Evolutionary conservation across 2,113 vertebrate genomes (phyloP).

Genomic region (Callopanchax toddi): DNA sequence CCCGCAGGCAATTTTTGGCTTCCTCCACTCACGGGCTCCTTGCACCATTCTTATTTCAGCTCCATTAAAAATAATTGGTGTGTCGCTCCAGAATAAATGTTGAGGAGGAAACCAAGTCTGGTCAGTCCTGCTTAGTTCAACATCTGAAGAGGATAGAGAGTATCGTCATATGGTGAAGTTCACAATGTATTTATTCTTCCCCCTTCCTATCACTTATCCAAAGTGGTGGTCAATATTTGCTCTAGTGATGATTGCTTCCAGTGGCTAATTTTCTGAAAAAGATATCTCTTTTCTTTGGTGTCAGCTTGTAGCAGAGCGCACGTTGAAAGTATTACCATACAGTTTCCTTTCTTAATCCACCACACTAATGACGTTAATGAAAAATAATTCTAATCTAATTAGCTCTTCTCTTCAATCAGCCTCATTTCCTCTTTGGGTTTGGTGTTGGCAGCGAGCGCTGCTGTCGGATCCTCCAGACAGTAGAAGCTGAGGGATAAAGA

Average conservation of each 20-base stretch:
- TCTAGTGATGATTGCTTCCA: slow-evolving; percentile 55
- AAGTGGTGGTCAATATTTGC: slow-evolving; percentile 58
- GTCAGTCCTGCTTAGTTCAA: slow-evolving; percentile 48
- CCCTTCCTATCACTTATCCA: slow-evolving; percentile 52
- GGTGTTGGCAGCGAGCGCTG: slow-evolving; percentile 14
- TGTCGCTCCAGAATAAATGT: slow-evolving; percentile 66
- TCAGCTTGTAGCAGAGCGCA: slow-evolving; percentile 36
- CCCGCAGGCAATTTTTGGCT: slow-evolving; percentile 41
- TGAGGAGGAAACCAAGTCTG: slow-evolving; percentile 53
- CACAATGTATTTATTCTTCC: slow-evolving; percentile 46
- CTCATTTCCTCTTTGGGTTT: slow-evolving; percentile 45
- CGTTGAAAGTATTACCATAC: slow-evolving; percentile 42
- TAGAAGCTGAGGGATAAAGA: neutral
- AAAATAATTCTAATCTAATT: slow-evolving; percentile 62
- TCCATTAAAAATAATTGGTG: slow-evolving; percentile 70
- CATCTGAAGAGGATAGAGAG: slow-evolving; percentile 42
- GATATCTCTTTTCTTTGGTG: slow-evolving; percentile 51
- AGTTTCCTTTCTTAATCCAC: slow-evolving; percentile 40
- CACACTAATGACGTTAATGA: slow-evolving; percentile 58
- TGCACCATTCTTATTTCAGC: slow-evolving; percentile 57
- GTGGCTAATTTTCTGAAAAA: slow-evolving; percentile 52
- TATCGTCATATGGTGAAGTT: slow-evolving; percentile 44
- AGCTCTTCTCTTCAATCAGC: slow-evolving; percentile 55
- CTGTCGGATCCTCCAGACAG: too few species aligned
- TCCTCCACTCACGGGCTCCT: slow-evolving; percentile 24